A percentile compares a stretch with the other conserved stretches of the same genome.
phyloP scores from a whole-genome alignment of 2,888 invertebrate genomes.

The Leptinotarsa peninsularis region DNA sequence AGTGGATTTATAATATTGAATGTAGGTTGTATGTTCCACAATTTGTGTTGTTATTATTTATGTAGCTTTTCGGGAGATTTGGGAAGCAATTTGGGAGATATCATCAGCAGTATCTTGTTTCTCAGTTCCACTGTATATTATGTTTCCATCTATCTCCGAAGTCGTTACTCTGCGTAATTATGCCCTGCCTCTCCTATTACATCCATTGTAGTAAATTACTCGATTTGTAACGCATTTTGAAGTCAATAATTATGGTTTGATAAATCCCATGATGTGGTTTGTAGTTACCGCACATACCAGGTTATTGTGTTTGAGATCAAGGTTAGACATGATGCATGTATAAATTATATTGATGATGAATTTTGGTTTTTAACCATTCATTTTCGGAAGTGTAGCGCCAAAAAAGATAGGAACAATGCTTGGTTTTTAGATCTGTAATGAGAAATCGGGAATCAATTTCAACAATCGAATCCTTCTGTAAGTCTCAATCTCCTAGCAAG shows the following conservation, averaged over 20 bases:
- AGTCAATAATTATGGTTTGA: conserved; percentile 12
- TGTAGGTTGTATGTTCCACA: no score
- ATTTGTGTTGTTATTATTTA: no score
- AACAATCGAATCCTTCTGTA: no score
- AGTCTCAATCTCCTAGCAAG: no score
- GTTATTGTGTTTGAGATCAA: conserved; percentile 2
- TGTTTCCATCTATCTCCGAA: background rate
- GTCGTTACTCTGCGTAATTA: background rate
- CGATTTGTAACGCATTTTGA: conserved; percentile 9
- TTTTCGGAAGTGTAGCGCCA: no score
- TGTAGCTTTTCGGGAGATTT: no score
- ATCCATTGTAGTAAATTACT: conserved; percentile 7
- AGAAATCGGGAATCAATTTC: no score
- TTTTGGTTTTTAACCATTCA: background rate
- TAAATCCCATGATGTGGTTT: background rate
- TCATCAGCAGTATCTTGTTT: background rate
- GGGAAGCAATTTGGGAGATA: background rate
- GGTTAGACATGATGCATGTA: background rate
- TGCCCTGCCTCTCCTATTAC: conserved; percentile 2
- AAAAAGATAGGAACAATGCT: no score
- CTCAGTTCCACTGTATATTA: background rate
- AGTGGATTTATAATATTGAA: no score
- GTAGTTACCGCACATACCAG: conserved; percentile 7
- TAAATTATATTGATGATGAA: background rate
- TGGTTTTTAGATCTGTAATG: no score